These are phyloP conservation scores for Dioctria linearis DNA, from an alignment of 2,888 invertebrate species.

Conservation along the genomic window DNA sequence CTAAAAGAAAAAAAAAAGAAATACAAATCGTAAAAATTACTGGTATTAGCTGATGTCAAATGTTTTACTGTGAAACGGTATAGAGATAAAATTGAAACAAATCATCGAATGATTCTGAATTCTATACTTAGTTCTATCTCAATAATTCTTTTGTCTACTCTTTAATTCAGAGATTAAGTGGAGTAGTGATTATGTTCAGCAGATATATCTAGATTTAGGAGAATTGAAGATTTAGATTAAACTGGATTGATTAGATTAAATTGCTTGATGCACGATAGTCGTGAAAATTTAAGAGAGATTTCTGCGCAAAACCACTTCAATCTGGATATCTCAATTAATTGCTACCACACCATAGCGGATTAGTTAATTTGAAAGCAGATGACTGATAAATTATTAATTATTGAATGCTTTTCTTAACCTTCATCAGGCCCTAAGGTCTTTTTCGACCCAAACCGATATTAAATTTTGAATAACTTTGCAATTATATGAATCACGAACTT, in stretches of 20 bases:
- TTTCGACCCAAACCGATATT: too few species aligned
- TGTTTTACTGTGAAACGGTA: neutral
- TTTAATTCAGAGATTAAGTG: constrained; percentile 13
- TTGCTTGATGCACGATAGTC: neutral
- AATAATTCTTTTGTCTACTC: constrained; percentile 8
- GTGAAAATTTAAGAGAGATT: neutral
- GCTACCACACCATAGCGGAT: too few species aligned
- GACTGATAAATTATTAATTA: too few species aligned
- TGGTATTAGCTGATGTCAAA: neutral
- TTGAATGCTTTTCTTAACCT: too few species aligned
- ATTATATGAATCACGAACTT: too few species aligned
- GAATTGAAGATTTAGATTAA: neutral
- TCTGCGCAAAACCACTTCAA: neutral
- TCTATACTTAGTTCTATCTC: neutral
- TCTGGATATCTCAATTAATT: too few species aligned
- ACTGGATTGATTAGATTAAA: neutral
- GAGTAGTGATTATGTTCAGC: neutral
- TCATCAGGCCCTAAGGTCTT: too few species aligned
- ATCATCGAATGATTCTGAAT: neutral
- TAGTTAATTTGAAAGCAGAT: too few species aligned
- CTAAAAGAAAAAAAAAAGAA: constrained; percentile 41
- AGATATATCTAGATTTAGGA: neutral
- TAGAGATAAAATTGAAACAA: neutral
- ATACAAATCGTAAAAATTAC: neutral
- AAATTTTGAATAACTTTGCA: too few species aligned